Evolutionary conservation across 2,888 invertebrate genomes (phyloP).

Genomic region (Aphelenchoides bicaudatus): DNA sequence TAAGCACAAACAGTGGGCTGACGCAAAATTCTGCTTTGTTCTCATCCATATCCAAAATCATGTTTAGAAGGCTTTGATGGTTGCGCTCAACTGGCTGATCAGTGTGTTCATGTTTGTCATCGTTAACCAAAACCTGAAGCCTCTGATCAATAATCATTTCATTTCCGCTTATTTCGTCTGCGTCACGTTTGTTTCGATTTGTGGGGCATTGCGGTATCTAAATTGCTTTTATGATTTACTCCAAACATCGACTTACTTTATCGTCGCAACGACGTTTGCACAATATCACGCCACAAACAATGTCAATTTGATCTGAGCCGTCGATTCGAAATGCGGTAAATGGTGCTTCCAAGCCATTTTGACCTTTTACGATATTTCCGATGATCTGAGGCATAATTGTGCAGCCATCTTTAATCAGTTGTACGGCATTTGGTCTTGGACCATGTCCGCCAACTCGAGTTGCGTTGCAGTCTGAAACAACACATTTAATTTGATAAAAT

Average conservation of each 20-base stretch:
- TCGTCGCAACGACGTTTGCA: slow-evolving; percentile 35
- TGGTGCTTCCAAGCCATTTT: slow-evolving; percentile 48
- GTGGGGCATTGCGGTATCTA: slow-evolving; percentile 17
- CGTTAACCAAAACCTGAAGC: slow-evolving; percentile 36
- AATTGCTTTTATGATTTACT: background rate
- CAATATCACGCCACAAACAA: slow-evolving; percentile 43
- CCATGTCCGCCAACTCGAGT: slow-evolving; percentile 52
- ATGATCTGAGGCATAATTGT: slow-evolving; percentile 55
- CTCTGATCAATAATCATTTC: slow-evolving; percentile 42
- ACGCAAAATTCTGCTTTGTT: slow-evolving; percentile 20
- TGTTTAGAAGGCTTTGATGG: background rate
- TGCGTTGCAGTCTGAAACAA: slow-evolving; percentile 55
- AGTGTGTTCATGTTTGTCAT: background rate
- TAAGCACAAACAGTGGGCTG: slow-evolving; percentile 24
- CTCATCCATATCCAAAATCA: slow-evolving; percentile 18
- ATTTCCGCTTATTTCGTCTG: slow-evolving; percentile 18
- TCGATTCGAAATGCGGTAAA: slow-evolving; percentile 58
- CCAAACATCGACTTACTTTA: slow-evolving; percentile 1
- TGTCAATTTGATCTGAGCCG: slow-evolving; percentile 54
- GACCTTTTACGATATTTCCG: slow-evolving; percentile 42
- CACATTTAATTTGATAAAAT: slow-evolving; percentile 42
- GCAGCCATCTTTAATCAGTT: slow-evolving; percentile 52
- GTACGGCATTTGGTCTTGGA: slow-evolving; percentile 45
- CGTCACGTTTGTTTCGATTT: slow-evolving; percentile 19
- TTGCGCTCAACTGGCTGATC: slow-evolving; percentile 15